phyloP scores from a whole-genome alignment of 2,797 vertebrate genomes.

The Oceanodroma leucorhoa region DNA sequence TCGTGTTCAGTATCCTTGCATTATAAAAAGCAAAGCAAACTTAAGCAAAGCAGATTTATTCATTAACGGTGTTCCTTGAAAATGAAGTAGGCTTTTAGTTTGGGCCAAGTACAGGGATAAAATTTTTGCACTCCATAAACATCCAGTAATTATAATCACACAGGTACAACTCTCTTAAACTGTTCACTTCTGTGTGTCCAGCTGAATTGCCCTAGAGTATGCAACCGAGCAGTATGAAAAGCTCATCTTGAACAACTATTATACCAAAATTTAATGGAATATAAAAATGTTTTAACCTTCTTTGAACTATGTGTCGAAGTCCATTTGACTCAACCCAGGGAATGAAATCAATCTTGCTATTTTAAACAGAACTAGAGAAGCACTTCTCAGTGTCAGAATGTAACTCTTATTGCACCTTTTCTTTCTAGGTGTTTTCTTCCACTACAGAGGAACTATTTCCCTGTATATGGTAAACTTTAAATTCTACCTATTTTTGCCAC shows the following conservation, averaged over 20 bases:
- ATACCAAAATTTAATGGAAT: neutral
- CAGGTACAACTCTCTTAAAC: neutral
- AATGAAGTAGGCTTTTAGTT: neutral
- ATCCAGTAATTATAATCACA: neutral
- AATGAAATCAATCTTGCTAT: neutral
- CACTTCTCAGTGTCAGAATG: neutral
- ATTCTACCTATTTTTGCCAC: neutral
- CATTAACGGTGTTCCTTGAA: neutral
- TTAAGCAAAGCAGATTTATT: neutral
- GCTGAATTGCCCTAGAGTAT: neutral
- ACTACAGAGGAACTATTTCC: neutral
- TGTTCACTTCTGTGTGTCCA: neutral
- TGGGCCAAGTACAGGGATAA: neutral
- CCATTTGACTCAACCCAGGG: neutral
- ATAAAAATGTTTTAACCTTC: slow-evolving; percentile 1
- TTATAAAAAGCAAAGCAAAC: neutral
- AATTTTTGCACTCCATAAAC: neutral
- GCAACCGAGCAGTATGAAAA: neutral
- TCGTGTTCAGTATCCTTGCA: neutral
- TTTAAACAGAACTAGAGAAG: neutral
- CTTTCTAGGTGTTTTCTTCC: neutral
- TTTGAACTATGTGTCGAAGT: neutral
- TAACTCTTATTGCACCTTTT: neutral
- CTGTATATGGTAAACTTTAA: neutral
- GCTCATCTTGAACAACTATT: neutral